These are phyloP conservation scores for Valencia hispanica DNA, from an alignment of 2,797 vertebrate genomes.

Conservation along the genomic window DNA sequence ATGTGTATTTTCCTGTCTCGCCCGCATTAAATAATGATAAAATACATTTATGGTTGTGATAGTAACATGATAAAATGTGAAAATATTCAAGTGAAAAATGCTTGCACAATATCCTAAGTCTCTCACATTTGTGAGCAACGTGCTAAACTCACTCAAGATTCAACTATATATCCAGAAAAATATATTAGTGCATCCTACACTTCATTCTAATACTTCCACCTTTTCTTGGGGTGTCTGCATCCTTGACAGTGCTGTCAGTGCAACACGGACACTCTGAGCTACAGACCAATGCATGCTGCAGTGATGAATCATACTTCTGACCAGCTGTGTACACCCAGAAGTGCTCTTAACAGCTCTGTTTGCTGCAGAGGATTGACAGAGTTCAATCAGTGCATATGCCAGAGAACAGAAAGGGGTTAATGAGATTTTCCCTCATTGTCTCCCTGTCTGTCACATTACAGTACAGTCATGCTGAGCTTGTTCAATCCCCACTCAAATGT, in stretches of 20 bases:
- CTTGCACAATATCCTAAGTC: constrained; percentile 2
- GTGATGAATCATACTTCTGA: constrained; percentile 55
- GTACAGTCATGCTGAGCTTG: constrained; percentile 38
- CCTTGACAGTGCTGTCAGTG: constrained; percentile 7
- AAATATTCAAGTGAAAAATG: not conserved
- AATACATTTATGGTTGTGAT: not conserved
- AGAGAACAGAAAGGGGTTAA: constrained; percentile 67
- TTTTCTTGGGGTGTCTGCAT: constrained; percentile 37
- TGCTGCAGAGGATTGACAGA: constrained; percentile 63
- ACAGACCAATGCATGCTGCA: constrained; percentile 47
- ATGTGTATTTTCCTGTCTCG: not conserved
- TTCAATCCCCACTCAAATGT: constrained; percentile 34
- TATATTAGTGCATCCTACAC: constrained; percentile 27
- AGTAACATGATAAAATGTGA: not conserved
- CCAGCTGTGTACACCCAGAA: constrained; percentile 56
- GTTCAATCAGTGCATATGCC: constrained; percentile 68
- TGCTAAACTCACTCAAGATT: constrained; percentile 23
- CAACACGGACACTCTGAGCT: constrained; percentile 42
- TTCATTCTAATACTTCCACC: constrained; percentile 31
- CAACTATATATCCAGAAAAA: constrained; percentile 32
- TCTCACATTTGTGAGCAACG: constrained; percentile 2
- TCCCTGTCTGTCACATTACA: constrained; percentile 53
- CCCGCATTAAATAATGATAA: not conserved
- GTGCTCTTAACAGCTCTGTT: constrained; percentile 57
- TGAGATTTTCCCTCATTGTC: constrained; percentile 59